Conservation (phyloP, 1,140 invertebrate genomes). For the Chrysomallon squamiferum region DNA sequence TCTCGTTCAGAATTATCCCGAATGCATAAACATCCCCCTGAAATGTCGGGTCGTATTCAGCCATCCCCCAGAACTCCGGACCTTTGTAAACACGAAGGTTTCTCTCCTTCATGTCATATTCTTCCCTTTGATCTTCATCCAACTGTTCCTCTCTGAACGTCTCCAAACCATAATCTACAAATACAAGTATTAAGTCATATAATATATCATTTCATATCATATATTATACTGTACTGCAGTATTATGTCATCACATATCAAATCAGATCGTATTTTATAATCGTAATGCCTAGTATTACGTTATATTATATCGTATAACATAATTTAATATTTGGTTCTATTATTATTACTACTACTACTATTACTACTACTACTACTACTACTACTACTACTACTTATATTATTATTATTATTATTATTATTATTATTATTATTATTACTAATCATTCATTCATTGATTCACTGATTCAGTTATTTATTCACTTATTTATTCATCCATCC, state of each 20-base stretch:
- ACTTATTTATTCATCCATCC: too few species aligned
- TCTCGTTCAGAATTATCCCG: slow-evolving; percentile 90
- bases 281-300: too few species aligned
- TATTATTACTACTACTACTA: too few species aligned
- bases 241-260: neutral
- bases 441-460: too few species aligned
- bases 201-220: neutral
- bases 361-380: too few species aligned
- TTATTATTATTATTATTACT: too few species aligned
- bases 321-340: too few species aligned
- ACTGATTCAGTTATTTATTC: too few species aligned
- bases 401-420: too few species aligned
- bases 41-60: slow-evolving; percentile 69
- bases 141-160: slow-evolving; percentile 23
- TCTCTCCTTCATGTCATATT: slow-evolving; percentile 16
- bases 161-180: slow-evolving; percentile 37
- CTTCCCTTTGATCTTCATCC: slow-evolving; percentile 12
- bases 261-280: too few species aligned
- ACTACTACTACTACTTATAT: too few species aligned
- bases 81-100: slow-evolving; percentile 76
- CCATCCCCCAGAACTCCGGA: slow-evolving; percentile 82
- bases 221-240: neutral
- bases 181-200: neutral
- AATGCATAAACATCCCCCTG: slow-evolving; percentile 90
- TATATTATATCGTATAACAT: too few species aligned